Conservation (phyloP, 2,797 vertebrate species). For the Sebastes vulpes region DNA sequence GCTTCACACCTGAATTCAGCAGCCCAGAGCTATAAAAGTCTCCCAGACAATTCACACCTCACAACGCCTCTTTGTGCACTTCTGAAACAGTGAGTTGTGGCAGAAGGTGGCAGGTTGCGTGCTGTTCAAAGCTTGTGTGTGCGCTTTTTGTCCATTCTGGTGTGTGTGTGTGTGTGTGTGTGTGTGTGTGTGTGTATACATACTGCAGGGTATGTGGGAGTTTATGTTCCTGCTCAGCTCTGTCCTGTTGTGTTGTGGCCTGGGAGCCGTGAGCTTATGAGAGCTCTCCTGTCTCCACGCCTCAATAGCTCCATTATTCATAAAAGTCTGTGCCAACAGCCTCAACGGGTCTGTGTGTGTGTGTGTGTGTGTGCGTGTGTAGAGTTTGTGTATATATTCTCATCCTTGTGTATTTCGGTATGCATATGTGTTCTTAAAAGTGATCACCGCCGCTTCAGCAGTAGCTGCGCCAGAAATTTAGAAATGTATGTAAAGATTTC, state of each 20-base stretch:
- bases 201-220: conserved; percentile 53
- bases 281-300: conserved; percentile 70
- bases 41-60: not conserved
- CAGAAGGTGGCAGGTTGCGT: not conserved
- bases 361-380: conserved; percentile 4
- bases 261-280: conserved; percentile 66
- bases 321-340: conserved; percentile 59
- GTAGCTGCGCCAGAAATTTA: not conserved
- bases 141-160: conserved; percentile 48
- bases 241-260: conserved; percentile 66
- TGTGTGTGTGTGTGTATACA: conserved; percentile 34
- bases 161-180: not conserved
- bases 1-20: not conserved
- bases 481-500: not conserved
- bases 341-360: not conserved
- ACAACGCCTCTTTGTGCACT: not conserved
- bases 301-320: conserved; percentile 80
- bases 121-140: conserved; percentile 5
- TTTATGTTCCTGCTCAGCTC: conserved; percentile 57
- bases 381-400: conserved; percentile 7
- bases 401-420: conserved; percentile 8
- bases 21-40: not conserved
- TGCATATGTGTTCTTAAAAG: conserved; percentile 10
- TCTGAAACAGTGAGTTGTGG: conserved; percentile 5
- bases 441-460: not conserved